phyloP scores from a whole-genome alignment of 2,113 vertebrate species.

The Acrocephalus arundinaceus region DNA sequence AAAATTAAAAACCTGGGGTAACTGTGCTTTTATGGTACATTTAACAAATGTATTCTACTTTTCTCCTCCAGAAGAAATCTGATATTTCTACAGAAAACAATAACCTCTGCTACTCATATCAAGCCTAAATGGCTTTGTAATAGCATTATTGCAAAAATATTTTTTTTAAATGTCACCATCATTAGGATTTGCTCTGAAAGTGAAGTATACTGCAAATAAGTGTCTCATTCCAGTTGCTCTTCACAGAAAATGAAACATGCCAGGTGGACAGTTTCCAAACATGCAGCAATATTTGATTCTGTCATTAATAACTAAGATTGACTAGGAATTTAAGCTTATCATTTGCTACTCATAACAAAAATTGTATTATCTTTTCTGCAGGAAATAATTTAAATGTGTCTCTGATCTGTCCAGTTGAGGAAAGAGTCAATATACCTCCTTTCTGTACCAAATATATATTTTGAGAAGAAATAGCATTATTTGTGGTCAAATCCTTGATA shows the following conservation, averaged over 20 bases:
- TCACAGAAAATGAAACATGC: background rate
- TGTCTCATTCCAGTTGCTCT: background rate
- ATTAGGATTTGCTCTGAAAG: background rate
- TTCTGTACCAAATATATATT: background rate
- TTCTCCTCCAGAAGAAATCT: background rate
- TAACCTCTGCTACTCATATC: background rate
- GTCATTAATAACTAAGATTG: background rate
- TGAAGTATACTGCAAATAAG: background rate
- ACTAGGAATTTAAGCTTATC: background rate
- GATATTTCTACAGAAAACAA: background rate
- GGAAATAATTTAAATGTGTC: background rate
- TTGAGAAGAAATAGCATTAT: background rate
- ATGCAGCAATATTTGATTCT: background rate
- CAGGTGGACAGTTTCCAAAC: background rate
- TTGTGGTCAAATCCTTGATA: background rate
- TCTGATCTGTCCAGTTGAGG: background rate
- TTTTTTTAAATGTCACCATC: background rate
- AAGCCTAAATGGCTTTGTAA: constrained; percentile 6
- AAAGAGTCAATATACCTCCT: background rate
- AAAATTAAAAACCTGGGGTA: constrained; percentile 13
- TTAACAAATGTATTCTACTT: constrained; percentile 44
- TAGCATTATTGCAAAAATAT: background rate
- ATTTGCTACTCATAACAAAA: background rate
- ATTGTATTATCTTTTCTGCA: background rate
- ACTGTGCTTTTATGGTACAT: constrained; percentile 28